Base-by-base conservation (phyloP, 1,140 invertebrate species). In the Popillia japonica region DNA sequence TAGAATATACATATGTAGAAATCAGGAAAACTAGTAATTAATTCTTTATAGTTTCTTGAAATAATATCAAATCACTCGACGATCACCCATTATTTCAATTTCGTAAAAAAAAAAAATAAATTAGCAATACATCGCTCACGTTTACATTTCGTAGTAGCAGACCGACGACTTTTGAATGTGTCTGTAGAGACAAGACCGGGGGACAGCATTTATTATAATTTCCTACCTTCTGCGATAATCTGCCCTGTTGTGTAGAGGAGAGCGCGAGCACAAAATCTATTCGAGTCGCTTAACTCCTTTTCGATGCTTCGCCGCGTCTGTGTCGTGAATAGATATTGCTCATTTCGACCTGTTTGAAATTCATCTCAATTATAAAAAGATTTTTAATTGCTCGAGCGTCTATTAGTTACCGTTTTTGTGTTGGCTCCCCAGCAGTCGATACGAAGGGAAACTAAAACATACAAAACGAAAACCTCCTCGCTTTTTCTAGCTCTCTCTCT, bases 281-380 rank as follows among this genome's bases (percentile, higher is more conserved):
- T 6, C 48, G 48, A 59, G 20, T 34, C 27, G 27, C 27, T 34
- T 34, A 34, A 34, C 27, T 34, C 27, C 27, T 34, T 34, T n/a
- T n/a, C 48, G 48, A 55, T 55, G 17, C n/a, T 55, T n/a, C 17
- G 48, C 17, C 48, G 48, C 48, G 64, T 9, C 72, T 74, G 17
- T 40, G 40, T 40, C 17, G 34, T 22, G 82, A 82, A 83, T 83
- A 83, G 81, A 83, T 81, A 82, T 82, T 79, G 80, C 83, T 81
- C 81, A 82, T 83, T 83, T 80, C 75, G 61, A 40, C 20, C 72
- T 75, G 40, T 61, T 82, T 82, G 79, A 79, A 81, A 82, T 82
- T 81, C 81, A 79, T 81, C 77, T 79, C 78, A 81, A 80, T 83
- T 83, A 83, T 82, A 82, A 83, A 83, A 83, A 82, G 75, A 82